Evolutionary conservation across 2,113 vertebrate genomes (phyloP).

Genomic region (Corythornis cristatus): DNA sequence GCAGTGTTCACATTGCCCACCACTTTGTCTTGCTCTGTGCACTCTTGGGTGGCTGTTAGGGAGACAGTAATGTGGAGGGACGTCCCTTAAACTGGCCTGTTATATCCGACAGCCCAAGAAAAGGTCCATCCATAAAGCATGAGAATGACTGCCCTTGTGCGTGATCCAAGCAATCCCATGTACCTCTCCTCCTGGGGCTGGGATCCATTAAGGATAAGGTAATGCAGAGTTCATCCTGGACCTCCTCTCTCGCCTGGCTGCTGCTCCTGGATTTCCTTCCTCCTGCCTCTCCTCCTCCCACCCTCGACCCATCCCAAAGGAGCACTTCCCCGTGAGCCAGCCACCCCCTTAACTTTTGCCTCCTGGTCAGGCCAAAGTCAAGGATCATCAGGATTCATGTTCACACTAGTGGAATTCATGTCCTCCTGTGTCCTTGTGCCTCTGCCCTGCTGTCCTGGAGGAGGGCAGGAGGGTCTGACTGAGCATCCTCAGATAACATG

Average conservation of each 20-base stretch:
- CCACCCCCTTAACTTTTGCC: not conserved
- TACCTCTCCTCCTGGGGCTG: slow-evolving; percentile 7
- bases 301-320: not conserved
- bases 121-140: not conserved
- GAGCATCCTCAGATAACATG: not conserved
- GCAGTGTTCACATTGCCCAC: not conserved
- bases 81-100: not conserved
- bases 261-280: slow-evolving; percentile 15
- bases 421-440: not conserved
- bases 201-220: slow-evolving; percentile 15
- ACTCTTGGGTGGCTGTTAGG: not conserved
- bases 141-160: not conserved
- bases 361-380: not conserved
- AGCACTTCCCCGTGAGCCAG: not conserved
- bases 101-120: not conserved
- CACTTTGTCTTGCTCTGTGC: not conserved
- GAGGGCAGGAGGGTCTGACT: not conserved
- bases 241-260: not conserved
- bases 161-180: slow-evolving; percentile 31
- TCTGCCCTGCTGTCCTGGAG: not conserved
- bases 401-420: not conserved
- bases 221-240: slow-evolving; percentile 11
- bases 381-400: not conserved
- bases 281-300: not conserved
- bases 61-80: not conserved